A percentile compares a stretch with the other conserved stretches of the same genome.
These are phyloP conservation scores for Anastatus disparis DNA, from an alignment of 1,140 invertebrate species.

Conservation along the genomic window DNA sequence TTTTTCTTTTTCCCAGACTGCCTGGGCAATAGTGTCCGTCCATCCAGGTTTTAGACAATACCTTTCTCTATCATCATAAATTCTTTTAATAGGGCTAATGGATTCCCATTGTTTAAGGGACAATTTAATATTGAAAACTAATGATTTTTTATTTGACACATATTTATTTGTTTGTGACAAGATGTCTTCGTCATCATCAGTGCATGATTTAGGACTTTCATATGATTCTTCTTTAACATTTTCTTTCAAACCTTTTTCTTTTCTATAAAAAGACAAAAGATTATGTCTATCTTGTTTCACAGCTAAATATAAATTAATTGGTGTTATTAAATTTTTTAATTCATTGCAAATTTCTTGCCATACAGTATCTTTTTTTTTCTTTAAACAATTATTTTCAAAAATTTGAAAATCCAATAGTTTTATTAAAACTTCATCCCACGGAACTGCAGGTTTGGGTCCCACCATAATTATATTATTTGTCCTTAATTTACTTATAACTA, in stretches of 20 bases:
- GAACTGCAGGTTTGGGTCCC: too few species aligned
- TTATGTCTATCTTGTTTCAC: neutral
- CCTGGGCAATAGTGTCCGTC: neutral
- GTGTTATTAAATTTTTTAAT: neutral
- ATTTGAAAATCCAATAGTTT: too few species aligned
- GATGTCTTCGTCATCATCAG: neutral
- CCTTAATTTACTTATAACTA: too few species aligned
- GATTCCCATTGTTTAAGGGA: neutral
- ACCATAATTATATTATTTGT: too few species aligned
- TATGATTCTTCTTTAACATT: neutral
- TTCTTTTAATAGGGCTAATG: too few species aligned
- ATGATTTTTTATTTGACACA: neutral
- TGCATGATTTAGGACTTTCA: too few species aligned
- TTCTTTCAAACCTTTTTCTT: neutral
- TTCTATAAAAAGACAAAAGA: neutral
- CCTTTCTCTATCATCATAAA: neutral
- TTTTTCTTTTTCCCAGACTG: neutral
- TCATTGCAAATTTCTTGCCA: too few species aligned
- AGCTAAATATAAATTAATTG: neutral
- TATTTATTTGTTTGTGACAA: neutral
- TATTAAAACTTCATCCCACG: too few species aligned
- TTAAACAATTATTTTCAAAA: too few species aligned
- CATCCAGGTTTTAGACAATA: neutral
- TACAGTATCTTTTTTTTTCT: too few species aligned
- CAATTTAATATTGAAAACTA: neutral